A percentile compares a stretch with the other conserved stretches of the same genome.
Evolutionary conservation across 2,113 vertebrate genomes (phyloP).

Genomic region (Phalacrocorax aristotelis): DNA sequence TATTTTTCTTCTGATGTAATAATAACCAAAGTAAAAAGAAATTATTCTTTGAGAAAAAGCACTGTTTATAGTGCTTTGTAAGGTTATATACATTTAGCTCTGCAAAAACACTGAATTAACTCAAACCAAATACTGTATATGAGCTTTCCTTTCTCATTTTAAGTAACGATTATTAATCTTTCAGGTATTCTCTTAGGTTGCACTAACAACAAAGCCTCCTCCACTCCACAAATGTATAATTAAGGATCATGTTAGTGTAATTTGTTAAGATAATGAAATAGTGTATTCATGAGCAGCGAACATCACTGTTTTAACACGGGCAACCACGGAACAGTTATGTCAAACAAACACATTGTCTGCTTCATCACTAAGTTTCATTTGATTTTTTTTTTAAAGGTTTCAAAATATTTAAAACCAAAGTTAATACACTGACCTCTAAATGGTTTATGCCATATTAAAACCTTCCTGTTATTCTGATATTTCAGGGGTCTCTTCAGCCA

Average conservation of each 20-base stretch:
- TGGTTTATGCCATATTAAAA: background rate
- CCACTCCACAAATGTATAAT: background rate
- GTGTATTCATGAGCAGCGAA: background rate
- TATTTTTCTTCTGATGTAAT: background rate
- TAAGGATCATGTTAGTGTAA: background rate
- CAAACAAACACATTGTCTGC: background rate
- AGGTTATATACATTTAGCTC: background rate
- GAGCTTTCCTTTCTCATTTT: background rate
- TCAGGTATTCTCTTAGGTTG: background rate
- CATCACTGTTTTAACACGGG: background rate
- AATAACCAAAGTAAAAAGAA: background rate
- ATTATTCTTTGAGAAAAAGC: background rate
- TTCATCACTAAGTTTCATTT: background rate
- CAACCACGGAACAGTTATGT: background rate
- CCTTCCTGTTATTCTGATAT: background rate
- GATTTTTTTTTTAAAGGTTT: background rate
- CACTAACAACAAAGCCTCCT: background rate
- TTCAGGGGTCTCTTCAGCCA: background rate
- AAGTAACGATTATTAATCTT: background rate
- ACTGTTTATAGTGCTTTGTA: background rate
- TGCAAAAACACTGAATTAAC: background rate
- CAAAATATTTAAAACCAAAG: background rate
- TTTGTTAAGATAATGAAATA: constrained; percentile 20
- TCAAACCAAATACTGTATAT: background rate
- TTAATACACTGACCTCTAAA: background rate